Percentiles rank a stretch among this genome's conserved stretches.
Conservation (phyloP, 2,888 invertebrate genomes). For the Leistus spinibarbis region DNA sequence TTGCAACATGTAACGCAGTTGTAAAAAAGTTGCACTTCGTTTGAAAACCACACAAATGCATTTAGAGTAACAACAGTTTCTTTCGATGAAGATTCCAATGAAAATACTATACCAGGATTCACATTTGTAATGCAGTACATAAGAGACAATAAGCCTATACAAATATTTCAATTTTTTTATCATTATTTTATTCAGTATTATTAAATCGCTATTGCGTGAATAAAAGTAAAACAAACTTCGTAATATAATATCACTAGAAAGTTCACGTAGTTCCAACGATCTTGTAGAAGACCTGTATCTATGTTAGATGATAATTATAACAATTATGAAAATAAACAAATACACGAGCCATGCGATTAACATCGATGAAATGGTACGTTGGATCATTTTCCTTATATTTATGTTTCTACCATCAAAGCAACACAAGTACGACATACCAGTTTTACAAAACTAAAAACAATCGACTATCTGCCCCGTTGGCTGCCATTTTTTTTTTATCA, state of each 20-base stretch:
- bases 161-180: not conserved
- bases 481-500: not conserved
- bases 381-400: not conserved
- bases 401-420: not conserved
- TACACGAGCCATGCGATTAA: not conserved
- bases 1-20: not conserved
- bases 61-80: slow-evolving; percentile 28
- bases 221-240: no score
- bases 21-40: slow-evolving; percentile 19
- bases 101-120: not conserved
- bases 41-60: slow-evolving; percentile 36
- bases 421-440: not conserved
- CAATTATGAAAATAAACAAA: not conserved
- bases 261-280: not conserved
- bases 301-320: not conserved
- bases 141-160: no score
- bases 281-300: not conserved
- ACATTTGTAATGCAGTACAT: no score
- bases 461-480: not conserved
- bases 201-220: no score
- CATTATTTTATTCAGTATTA: no score
- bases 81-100: slow-evolving; percentile 14
- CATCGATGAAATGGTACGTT: not conserved
- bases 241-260: not conserved
- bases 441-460: not conserved